A percentile compares a stretch with the other conserved stretches of the same genome.
These are phyloP conservation scores for Cricetomys ansorgei DNA, from an alignment of 2,113 vertebrate genomes.

Conservation along the genomic window DNA sequence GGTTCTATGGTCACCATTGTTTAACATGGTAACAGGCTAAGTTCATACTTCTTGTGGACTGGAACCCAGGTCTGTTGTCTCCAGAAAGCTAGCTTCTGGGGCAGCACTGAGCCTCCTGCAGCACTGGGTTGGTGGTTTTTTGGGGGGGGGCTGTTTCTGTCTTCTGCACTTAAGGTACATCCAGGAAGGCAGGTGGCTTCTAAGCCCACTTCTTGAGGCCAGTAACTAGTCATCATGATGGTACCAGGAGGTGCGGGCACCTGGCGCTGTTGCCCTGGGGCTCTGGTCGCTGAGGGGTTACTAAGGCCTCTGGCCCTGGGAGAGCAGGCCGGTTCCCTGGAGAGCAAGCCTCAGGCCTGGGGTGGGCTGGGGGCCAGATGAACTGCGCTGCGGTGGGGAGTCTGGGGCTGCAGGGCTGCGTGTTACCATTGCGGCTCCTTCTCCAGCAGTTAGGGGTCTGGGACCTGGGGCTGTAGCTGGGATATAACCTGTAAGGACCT, in stretches of 20 bases:
- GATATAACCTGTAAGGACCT: background rate
- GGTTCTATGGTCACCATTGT: constrained; percentile 1
- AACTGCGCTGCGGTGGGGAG: background rate
- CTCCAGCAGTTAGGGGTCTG: background rate
- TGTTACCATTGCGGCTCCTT: constrained; percentile 60
- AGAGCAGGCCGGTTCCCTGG: background rate
- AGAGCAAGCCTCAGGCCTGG: constrained; percentile 30
- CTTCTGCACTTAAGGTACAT: background rate
- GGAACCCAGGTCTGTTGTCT: background rate
- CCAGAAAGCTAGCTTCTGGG: background rate
- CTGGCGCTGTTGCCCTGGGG: background rate
- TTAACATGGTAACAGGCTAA: constrained; percentile 34
- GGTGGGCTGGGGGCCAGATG: constrained; percentile 75
- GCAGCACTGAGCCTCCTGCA: background rate
- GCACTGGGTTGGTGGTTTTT: background rate
- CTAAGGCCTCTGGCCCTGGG: background rate
- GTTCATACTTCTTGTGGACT: background rate
- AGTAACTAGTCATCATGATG: background rate
- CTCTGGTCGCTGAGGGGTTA: background rate
- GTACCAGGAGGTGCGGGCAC: background rate
- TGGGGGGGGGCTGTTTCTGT: background rate
- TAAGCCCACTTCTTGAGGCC: background rate
- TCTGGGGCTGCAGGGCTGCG: background rate
- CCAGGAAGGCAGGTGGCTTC: background rate
- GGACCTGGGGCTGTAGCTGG: background rate